A percentile compares a stretch with the other conserved stretches of the same genome.
Conservation (phyloP, 2,113 vertebrate genomes). For the Caranx melampygus region DNA sequence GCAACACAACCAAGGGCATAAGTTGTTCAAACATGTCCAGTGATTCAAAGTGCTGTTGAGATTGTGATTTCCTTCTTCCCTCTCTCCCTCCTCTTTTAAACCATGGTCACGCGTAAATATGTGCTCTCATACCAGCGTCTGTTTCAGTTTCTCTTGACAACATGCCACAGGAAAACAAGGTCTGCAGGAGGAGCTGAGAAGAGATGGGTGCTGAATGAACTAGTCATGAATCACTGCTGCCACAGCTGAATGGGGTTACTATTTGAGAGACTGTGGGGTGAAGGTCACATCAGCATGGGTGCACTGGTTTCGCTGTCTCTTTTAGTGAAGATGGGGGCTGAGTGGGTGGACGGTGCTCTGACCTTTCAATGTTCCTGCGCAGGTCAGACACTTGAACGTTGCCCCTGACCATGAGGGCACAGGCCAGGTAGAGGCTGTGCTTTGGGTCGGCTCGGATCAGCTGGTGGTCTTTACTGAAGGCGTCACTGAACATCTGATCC, state of each 20-base stretch:
- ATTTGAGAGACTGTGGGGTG: slow-evolving; percentile 14
- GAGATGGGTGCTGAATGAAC: slow-evolving; percentile 42
- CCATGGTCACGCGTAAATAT: slow-evolving; percentile 8
- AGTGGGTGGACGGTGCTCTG: slow-evolving; percentile 10
- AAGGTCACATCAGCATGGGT: slow-evolving; percentile 15
- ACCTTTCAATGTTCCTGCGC: slow-evolving; percentile 97
- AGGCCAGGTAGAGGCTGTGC: slow-evolving; percentile 92
- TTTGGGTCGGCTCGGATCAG: slow-evolving; percentile 92
- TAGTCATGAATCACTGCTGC: slow-evolving; percentile 62
- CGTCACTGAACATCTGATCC: slow-evolving; percentile 99
- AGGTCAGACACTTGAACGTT: slow-evolving; percentile 96
- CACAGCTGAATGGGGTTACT: slow-evolving; percentile 56
- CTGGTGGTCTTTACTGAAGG: slow-evolving; percentile 96
- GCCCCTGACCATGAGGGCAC: slow-evolving; percentile 93
- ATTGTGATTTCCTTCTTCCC: not conserved
- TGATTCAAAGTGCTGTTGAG: not conserved
- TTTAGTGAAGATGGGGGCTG: not conserved
- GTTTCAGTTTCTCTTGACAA: slow-evolving; percentile 27
- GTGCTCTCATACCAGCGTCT: slow-evolving; percentile 24
- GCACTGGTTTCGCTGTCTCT: not conserved
- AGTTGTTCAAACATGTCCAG: no score
- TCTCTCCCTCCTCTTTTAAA: not conserved
- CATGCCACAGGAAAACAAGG: slow-evolving; percentile 28
- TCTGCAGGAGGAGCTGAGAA: slow-evolving; percentile 11
- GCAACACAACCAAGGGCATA: no score